Base-by-base conservation (phyloP, 92 coral and sea anemone species). In the Montipora capitata region DNA sequence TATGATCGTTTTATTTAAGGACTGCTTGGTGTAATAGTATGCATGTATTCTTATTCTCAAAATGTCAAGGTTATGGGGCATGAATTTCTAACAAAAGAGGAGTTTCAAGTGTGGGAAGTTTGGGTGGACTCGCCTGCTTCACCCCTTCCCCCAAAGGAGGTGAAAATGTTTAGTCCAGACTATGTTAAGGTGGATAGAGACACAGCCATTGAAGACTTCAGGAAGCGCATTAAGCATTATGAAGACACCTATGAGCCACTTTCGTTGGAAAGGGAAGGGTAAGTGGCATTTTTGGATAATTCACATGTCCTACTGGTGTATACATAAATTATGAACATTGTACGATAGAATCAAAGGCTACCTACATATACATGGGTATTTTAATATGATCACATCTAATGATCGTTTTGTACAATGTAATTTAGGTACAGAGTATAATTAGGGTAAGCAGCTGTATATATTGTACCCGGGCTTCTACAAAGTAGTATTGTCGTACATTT, bases 121-220 rank as follows among this genome's bases (percentile, higher is more conserved):
- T 82, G 86, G 86, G 68, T 69, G 59, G 87, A 83, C 35, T 83
- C 87, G 2, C 80, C 87, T 17, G 48, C 80, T 0, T 43, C 87
- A 61, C 14, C 87, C 2, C 10, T 61, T 14, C 79, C 80, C 59
- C 71, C 63, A 16, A 83, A 95, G 98, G 98, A 92, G 59, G 98
- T 96, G 65, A 97, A 97, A 70, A 92, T 95, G 38, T 97, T 97
- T 74, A 97, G 98, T 81, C 99, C 99, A 10, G 99, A 97, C 72
- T 97, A 97, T 88, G 93, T 93, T 68, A 94, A 91, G 64, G 94
- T 95, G 86, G 95, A 94, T 61, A 94, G 92, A 69, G 99, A 97
- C 69, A 74, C 78, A 65, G 99, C 99, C 0, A 91, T 89, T n/a
- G 88, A 91, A 4, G 99, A 97, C 90, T 97, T 97, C 81, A 81